These are phyloP conservation scores for Cyrtodaria siliqua DNA, from an alignment of 2,888 invertebrate genomes.

Conservation along the genomic window DNA sequence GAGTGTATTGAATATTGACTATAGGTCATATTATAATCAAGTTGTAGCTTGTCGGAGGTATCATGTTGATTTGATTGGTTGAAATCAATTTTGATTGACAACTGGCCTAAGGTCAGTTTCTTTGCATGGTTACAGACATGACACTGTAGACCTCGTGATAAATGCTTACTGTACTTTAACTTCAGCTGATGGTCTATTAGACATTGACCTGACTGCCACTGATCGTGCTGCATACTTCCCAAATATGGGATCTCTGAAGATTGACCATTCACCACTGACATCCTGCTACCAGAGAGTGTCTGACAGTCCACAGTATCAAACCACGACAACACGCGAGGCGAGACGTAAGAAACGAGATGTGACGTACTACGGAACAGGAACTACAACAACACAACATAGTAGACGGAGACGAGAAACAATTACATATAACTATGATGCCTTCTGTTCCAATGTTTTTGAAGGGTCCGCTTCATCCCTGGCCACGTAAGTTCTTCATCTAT, in stretches of 20 bases:
- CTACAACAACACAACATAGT: not conserved
- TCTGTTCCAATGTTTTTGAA: constrained; percentile 39
- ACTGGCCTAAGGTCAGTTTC: no score
- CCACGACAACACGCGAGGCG: not conserved
- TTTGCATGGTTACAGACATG: no score
- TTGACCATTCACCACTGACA: constrained; percentile 33
- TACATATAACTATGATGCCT: constrained; percentile 27
- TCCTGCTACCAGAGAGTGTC: constrained; percentile 43
- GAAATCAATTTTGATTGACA: no score
- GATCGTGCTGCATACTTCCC: constrained; percentile 4
- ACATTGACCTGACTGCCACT: not conserved
- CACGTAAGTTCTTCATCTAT: constrained; percentile 43
- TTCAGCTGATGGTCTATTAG: constrained; percentile 25
- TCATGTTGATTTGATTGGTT: no score
- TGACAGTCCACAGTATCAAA: constrained; percentile 41
- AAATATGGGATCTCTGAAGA: constrained; percentile 17
- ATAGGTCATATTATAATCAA: no score
- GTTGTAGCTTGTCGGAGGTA: no score
- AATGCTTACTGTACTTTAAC: not conserved
- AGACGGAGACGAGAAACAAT: constrained; percentile 8
- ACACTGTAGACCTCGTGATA: no score
- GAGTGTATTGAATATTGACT: no score
- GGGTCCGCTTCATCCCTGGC: constrained; percentile 25
- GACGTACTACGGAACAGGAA: not conserved
- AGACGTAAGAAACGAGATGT: constrained; percentile 24